Percentiles rank a stretch among this genome's conserved stretches.
Evolutionary conservation across 2,888 invertebrate species (phyloP).

Genomic region (Xestia sexstrigata): DNA sequence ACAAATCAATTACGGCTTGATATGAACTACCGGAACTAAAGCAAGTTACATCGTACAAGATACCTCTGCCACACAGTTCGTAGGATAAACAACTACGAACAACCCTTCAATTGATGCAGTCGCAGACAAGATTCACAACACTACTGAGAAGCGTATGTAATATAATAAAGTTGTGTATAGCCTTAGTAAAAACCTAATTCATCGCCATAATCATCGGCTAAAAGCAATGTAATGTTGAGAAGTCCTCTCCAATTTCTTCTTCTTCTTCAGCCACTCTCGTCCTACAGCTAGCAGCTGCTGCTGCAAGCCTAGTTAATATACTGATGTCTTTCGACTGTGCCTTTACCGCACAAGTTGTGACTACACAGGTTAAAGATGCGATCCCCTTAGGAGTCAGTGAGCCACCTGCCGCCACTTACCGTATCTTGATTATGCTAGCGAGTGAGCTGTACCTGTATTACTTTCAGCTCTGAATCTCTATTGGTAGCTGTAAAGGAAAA

Average conservation of each 20-base stretch:
- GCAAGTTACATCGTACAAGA: constrained; percentile 26
- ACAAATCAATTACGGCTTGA: constrained; percentile 43
- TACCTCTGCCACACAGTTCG: neutral
- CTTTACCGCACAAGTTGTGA: constrained; percentile 21
- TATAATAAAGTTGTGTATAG: neutral
- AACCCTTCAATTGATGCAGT: neutral
- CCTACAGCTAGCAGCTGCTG: neutral
- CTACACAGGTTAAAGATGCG: constrained; percentile 11
- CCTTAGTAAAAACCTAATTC: neutral
- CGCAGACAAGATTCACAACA: neutral
- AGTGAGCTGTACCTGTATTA: neutral
- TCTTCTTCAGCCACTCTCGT: neutral
- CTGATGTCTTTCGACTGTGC: constrained; percentile 1
- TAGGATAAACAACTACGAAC: neutral
- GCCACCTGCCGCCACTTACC: neutral
- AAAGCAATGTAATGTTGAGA: neutral
- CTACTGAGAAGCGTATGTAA: neutral
- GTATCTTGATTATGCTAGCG: neutral
- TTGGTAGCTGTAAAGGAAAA: neutral
- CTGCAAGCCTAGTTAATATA: neutral
- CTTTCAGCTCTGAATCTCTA: neutral
- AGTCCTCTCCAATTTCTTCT: neutral
- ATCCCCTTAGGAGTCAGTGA: neutral
- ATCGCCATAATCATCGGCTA: neutral
- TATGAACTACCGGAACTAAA: constrained; percentile 36